A percentile compares a stretch with the other conserved stretches of the same genome.
Evolutionary conservation across 2,888 invertebrate genomes (phyloP).

Genomic region (Microdon myrmicae): DNA sequence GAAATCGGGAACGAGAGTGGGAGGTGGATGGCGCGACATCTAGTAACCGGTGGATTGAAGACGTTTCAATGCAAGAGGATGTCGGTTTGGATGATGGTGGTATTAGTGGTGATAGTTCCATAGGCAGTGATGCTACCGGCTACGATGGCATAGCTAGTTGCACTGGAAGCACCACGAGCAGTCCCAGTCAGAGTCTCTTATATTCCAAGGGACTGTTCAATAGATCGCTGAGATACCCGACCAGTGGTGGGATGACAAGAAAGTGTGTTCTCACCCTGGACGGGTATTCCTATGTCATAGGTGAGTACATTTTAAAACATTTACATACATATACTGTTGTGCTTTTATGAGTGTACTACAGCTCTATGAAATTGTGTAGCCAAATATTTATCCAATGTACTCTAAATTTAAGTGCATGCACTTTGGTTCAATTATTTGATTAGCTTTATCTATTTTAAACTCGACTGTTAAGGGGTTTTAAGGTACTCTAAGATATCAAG

Average conservation of each 20-base stretch:
- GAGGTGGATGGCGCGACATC: conserved; percentile 36
- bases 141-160: conserved; percentile 52
- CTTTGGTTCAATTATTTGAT: too few relatives aligned
- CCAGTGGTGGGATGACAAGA: conserved; percentile 71
- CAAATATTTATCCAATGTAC: too few relatives aligned
- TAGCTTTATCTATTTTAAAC: too few relatives aligned
- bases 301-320: conserved; percentile 69
- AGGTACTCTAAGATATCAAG: too few relatives aligned
- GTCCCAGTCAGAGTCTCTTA: conserved; percentile 55
- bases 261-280: conserved; percentile 86
- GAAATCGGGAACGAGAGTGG: conserved; percentile 21
- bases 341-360: too few relatives aligned
- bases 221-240: conserved; percentile 63
- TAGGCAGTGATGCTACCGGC: conserved; percentile 38
- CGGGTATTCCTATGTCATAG: conserved; percentile 89
- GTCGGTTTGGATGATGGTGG: conserved; percentile 52
- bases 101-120: conserved; percentile 46
- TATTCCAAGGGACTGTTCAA: conserved; percentile 57
- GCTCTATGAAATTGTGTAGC: background rate
- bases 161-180: conserved; percentile 58
- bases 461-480: too few relatives aligned
- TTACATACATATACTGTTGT: background rate
- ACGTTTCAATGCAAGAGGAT: conserved; percentile 56
- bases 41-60: conserved; percentile 40
- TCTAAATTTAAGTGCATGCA: too few relatives aligned